phyloP scores from a whole-genome alignment of 2,113 vertebrate species.

The crab-eating macaque (Macaca fascicularis) region DNA sequence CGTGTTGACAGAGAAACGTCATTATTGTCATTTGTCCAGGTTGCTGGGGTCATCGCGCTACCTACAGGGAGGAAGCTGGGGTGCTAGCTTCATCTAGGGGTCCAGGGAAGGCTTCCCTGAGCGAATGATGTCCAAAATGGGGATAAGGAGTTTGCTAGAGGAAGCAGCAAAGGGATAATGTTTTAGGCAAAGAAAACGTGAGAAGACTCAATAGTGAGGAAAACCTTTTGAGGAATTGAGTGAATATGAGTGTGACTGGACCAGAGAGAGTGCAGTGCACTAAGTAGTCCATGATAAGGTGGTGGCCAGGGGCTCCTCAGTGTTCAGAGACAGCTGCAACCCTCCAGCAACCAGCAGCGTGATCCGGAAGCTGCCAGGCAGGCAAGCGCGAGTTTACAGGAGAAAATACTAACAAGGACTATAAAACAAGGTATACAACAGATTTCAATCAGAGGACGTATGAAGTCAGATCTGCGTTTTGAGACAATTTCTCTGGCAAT shows the following conservation, averaged over 20 bases:
- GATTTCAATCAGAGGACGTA: background rate
- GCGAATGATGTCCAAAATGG: too few species aligned
- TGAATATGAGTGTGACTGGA: background rate
- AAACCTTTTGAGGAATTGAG: background rate
- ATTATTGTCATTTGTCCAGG: background rate
- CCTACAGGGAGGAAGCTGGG: background rate
- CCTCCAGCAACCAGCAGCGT: background rate
- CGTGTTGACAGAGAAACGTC: background rate
- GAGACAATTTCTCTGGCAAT: background rate
- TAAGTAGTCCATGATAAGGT: background rate
- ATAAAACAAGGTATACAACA: background rate
- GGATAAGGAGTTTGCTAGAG: background rate
- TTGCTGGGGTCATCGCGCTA: background rate
- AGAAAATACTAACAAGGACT: background rate
- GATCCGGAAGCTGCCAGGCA: background rate
- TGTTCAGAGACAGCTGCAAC: background rate
- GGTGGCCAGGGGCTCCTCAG: background rate
- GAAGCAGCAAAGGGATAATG: background rate
- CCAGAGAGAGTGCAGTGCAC: background rate
- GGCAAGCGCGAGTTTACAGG: background rate
- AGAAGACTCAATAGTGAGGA: background rate
- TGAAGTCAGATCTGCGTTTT: background rate
- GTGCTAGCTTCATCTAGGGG: background rate
- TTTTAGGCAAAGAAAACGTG: background rate
- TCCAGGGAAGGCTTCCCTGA: background rate